Evolutionary conservation across 2,888 invertebrate genomes (phyloP), one percentile per base, ranked within the genome.

Genomic region (Syrphus vitripennis): DNA sequence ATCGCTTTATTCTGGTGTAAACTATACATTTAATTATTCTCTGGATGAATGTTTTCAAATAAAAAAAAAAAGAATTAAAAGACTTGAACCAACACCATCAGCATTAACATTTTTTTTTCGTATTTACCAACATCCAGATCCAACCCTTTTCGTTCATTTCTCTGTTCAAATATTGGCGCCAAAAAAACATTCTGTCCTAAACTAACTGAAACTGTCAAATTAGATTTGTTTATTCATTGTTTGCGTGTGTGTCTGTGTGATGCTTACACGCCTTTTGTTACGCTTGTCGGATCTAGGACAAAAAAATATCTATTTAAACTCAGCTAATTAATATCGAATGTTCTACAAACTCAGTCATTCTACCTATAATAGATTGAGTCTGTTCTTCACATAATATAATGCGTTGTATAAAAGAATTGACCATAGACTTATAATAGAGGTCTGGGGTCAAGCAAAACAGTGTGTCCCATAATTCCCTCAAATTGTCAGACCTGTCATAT

Each of bases 401-500:
- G 42, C 19, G 48, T 45, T 42, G 21, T 67, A 59, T 21, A 12
- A 31, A 26, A 4, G 7, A 29, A 16, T 16, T 29, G 29, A 29
- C 19, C 19, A 42, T 40, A 65, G n/a, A 29, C 29, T 19, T 10
- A 40, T 21, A 31, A n/a, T 19, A 21, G 10, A 59, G 29, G 70
- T 21, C 34, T 16, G 10, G 67, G 29, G 70, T 21, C 34, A 63
- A n/a, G 21, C 63, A 70, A n/a, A 57, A 72, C 50, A 57, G 65
- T 84, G 70, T 76, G 76, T 81, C 71, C 72, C 75, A 76, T 84
- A 81, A 81, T 81, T 81, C 76, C 69, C 61, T 84, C 81, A 79
- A 72, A 84, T 57, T 77, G 82, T 82, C 82, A 77, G 42, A 86
- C 69, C 77, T 86, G 86, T 86, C 86, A 86, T 86, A 86, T 82